Evolutionary conservation across 1,140 invertebrate genomes (phyloP), one percentile per base, ranked within the genome.

Genomic region (Tigriopus japonicus): DNA sequence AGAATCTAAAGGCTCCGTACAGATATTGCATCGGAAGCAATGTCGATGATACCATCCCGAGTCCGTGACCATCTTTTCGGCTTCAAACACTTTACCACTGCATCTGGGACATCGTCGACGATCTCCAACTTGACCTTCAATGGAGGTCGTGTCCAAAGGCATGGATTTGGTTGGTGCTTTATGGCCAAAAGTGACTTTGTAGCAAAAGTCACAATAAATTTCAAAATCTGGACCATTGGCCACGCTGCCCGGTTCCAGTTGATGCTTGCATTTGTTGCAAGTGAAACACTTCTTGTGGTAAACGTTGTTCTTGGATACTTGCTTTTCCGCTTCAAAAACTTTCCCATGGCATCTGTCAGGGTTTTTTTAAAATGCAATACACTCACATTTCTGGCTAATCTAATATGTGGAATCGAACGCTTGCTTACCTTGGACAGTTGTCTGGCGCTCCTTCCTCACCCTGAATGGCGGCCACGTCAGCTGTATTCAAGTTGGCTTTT

Each of bases 1-100:
- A 63, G 90, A 94, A 74, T 96, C 91, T 71, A 96, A 78, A 71
- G 83, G 81, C 76, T 88, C 85, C 69, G 83, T 82, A 77, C 93
- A 96, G 72, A 79, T 78, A 73, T 81, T 78, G 77, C 88, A 92
- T 75, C 85, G 85, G 79, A 87, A 92, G 79, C 88, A 91, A 55
- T 61, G 59, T 35, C 59, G 43, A 51, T 61, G 59, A 42, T 61
- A 61, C 23, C 43, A 61, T 6, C 59, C 59, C 28, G 43, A 56
- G 17, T 49, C 45, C 10, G 59, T 52, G 23, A 61, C 40, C 59
- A 91, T 92, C 73, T 90, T 87, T 74, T 93, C 89, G 54, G 89
- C 89, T 62, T 86, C 87, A 72, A 91, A 94, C 19, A 93, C 89
- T 69, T 77, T 89, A 65, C 89, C 89, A 54, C 86, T 87, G 70